Conservation (phyloP, 2,888 invertebrate species). For the Barypeithes pellucidus region DNA sequence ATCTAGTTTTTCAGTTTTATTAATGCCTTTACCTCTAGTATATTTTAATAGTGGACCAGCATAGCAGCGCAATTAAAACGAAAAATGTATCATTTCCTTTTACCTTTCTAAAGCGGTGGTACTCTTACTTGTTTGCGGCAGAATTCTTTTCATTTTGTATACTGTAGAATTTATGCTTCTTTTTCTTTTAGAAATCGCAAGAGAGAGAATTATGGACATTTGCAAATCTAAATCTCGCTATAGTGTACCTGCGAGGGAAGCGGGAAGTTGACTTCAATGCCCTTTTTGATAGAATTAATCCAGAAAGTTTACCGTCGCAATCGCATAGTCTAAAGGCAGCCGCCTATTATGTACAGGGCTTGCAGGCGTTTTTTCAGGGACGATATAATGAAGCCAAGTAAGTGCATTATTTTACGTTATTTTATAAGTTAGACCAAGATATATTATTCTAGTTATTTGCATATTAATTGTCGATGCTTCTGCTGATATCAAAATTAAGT, state of each 20-base stretch:
- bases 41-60: too few species aligned
- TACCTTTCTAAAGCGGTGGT: too few species aligned
- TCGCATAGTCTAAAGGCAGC: constrained; percentile 97
- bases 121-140: too few species aligned
- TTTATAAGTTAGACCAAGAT: too few species aligned
- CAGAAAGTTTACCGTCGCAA: constrained; percentile 90
- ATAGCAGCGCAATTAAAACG: too few species aligned
- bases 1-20: too few species aligned
- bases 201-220: constrained; percentile 95
- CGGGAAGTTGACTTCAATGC: constrained; percentile 90
- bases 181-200: constrained; percentile 80
- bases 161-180: not conserved
- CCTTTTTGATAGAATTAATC: constrained; percentile 92
- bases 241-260: constrained; percentile 94
- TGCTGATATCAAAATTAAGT: too few species aligned
- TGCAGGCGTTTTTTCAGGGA: constrained; percentile 97
- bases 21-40: too few species aligned
- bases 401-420: constrained; percentile 68
- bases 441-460: too few species aligned
- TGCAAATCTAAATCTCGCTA: constrained; percentile 95
- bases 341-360: constrained; percentile 95
- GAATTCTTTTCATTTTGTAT: too few species aligned
- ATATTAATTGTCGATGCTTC: too few species aligned
- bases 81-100: too few species aligned
- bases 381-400: constrained; percentile 98